These are phyloP conservation scores for Cydia pomonella DNA, from an alignment of 1,140 invertebrate species.

Conservation along the genomic window DNA sequence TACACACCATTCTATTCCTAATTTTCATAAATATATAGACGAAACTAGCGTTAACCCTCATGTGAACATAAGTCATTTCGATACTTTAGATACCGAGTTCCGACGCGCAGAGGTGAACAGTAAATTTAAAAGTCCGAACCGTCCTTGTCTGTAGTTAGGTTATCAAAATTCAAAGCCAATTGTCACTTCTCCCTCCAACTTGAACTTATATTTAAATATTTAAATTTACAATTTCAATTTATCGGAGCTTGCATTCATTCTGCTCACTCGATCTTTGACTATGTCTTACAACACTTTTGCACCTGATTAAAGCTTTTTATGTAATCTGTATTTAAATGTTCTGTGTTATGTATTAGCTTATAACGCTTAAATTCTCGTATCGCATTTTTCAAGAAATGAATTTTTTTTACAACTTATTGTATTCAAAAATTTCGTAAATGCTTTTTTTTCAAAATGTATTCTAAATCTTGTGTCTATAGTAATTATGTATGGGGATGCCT, in stretches of 20 bases:
- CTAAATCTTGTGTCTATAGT: background rate
- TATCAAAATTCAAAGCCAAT: background rate
- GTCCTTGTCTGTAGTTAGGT: constrained; percentile 31
- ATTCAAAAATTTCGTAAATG: background rate
- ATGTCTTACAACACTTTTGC: constrained; percentile 7
- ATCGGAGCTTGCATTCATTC: constrained; percentile 13
- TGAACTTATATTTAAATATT: constrained; percentile 24
- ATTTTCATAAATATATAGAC: background rate
- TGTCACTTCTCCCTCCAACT: constrained; percentile 29
- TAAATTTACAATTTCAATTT: background rate
- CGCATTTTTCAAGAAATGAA: constrained; percentile 11
- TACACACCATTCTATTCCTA: background rate
- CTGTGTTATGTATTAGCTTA: constrained; percentile 27
- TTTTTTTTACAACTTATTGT: background rate
- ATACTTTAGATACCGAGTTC: background rate
- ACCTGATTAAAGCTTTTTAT: constrained; percentile 18
- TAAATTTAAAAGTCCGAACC: constrained; percentile 34
- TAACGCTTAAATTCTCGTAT: constrained; percentile 21
- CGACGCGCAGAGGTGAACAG: constrained; percentile 38
- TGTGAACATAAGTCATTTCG: background rate
- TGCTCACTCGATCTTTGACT: constrained; percentile 10
- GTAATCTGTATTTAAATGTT: constrained; percentile 9
- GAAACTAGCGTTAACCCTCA: background rate
- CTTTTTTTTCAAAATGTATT: background rate
- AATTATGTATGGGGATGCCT: background rate